Base-by-base conservation (phyloP, 92 coral and sea anemone species). In the Paramuricea clavata region DNA sequence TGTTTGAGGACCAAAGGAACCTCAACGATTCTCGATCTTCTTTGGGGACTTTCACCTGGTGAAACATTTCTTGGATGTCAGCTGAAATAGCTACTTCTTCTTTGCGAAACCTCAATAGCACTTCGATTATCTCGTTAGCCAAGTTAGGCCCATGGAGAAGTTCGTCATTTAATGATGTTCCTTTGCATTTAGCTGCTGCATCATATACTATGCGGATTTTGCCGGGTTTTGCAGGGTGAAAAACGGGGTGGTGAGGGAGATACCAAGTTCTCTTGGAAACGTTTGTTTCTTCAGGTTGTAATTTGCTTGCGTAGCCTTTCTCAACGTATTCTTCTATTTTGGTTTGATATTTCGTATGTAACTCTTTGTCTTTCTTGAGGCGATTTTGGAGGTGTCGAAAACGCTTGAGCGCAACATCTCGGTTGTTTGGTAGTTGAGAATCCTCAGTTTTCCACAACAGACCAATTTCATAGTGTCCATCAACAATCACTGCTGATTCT, bases 161-260 rank as follows among this genome's bases (percentile, higher is more conserved):
- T 35, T 49, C n/a, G 6, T 75, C 81, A 47, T 75, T 75, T 12
- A 75, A 12, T 19, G 81, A 75, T 49, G 35, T 75, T 1, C 30
- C 17, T 2, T 27, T 0, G 25, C 44, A 75, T 17, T 23, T 75
- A 44, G 81, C 81, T 1, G 81, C 81, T 9, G 62, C 61, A 49
- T 75, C 81, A 49, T 44, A 75, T 17, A 75, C 81, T 7, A 75
- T 75, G 15, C 80, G 80, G 11, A 74, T 12, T 26, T 74, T 74
- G 12, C 60, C 35, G 7, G 80, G 80, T 26, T 74, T 75, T 1
- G 61, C 64, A 2, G 62, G 81, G 54, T 75, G 61, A 27, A 47
- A 44, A 1, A 75, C 81, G 11, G 60, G 81, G 42, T 75, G 81
- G 52, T 75, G 81, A 8, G 81, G 81, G 0, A 75, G 64, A 31